These are phyloP conservation scores for Zaprionus gabonicus DNA, from an alignment of 1,140 invertebrate genomes.

Conservation along the genomic window DNA sequence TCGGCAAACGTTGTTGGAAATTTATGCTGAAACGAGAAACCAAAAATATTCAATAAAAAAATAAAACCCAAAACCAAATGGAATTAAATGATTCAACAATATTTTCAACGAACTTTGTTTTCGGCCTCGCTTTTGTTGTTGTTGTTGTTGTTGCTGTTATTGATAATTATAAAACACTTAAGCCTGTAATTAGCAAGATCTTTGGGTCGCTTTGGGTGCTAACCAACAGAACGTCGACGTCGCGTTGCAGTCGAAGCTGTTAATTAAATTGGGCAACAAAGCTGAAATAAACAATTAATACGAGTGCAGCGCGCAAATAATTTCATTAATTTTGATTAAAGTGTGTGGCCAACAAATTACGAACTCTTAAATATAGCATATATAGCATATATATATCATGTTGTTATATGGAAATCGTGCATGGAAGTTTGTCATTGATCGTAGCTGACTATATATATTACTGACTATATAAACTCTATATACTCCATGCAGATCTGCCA, in stretches of 20 bases:
- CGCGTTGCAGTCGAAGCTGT: conserved; percentile 50
- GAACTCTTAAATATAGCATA: conserved; percentile 25
- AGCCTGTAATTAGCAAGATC: conserved; percentile 65
- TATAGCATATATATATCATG: not conserved
- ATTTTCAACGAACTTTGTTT: conserved; percentile 17
- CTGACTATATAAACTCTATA: not conserved
- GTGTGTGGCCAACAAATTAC: conserved; percentile 60
- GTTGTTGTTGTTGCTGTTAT: conserved; percentile 12
- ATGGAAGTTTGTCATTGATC: no score
- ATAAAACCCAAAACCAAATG: conserved; percentile 43
- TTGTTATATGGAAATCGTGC: conserved; percentile 28
- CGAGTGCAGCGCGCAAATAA: conserved; percentile 45
- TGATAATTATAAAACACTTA: conserved; percentile 70
- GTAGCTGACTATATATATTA: not conserved
- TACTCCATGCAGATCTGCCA: not conserved
- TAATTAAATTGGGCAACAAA: conserved; percentile 64
- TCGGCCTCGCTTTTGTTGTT: conserved; percentile 29
- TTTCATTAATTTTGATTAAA: conserved; percentile 43
- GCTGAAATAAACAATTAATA: conserved; percentile 37
- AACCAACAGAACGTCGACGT: conserved; percentile 57
- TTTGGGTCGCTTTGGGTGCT: conserved; percentile 49
- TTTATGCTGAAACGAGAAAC: conserved; percentile 53
- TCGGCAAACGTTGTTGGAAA: conserved; percentile 63
- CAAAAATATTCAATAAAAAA: not conserved
- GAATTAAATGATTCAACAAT: conserved; percentile 35